Evolutionary conservation across 2,113 vertebrate genomes (phyloP).

Genomic region (Phaetusa simplex): DNA sequence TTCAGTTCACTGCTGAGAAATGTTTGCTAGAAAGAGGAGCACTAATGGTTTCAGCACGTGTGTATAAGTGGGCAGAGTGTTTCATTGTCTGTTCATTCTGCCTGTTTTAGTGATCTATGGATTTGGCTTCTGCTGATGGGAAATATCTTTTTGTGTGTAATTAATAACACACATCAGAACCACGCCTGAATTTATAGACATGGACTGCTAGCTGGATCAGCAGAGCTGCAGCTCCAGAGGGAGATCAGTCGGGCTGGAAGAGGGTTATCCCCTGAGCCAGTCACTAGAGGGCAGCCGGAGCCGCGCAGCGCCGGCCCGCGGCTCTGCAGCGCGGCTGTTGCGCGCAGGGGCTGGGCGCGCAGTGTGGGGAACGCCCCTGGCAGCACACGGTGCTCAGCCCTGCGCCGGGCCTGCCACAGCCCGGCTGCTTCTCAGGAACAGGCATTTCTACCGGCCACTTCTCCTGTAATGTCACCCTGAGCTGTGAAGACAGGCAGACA

Average conservation of each 20-base stretch:
- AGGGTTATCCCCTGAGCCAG: neutral
- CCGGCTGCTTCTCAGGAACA: fast-evolving
- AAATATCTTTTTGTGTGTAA: neutral
- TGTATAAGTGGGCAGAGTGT: fast-evolving
- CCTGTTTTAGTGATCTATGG: neutral
- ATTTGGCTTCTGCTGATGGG: neutral
- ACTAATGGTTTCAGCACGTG: neutral
- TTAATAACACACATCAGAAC: neutral
- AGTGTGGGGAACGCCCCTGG: too few relatives aligned
- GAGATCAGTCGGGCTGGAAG: neutral
- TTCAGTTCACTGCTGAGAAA: neutral
- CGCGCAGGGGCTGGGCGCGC: fast-evolving
- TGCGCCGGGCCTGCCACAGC: neutral
- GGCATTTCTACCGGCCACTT: fast-evolving
- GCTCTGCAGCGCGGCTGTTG: neutral
- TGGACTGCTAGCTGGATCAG: neutral
- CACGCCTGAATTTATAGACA: fast-evolving
- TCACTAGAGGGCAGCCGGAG: neutral
- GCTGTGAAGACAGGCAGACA: neutral
- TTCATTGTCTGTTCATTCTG: neutral
- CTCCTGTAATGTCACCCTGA: neutral
- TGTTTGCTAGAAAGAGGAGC: neutral
- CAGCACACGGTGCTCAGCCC: neutral
- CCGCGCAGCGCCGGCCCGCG: neutral
- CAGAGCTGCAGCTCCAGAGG: neutral